Conservation (phyloP, 2,113 vertebrate species). For the Oxyura jamaicensis region DNA sequence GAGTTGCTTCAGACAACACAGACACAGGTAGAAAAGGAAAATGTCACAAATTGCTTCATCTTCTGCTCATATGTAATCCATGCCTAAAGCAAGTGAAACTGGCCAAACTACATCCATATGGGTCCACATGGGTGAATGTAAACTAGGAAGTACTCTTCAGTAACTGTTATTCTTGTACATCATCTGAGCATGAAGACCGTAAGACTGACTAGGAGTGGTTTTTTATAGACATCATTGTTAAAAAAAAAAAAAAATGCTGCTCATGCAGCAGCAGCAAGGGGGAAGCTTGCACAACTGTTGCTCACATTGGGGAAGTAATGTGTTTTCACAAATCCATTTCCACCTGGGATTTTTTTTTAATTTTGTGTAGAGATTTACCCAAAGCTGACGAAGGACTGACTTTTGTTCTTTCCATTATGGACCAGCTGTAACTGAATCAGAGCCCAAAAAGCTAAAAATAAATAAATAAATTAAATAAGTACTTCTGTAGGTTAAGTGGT, state of each 20-base stretch:
- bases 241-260: background rate
- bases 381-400: background rate
- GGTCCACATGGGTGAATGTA: background rate
- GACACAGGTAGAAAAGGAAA: background rate
- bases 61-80: background rate
- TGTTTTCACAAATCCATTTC: background rate
- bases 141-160: background rate
- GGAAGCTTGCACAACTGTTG: background rate
- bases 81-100: background rate
- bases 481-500: slow-evolving; percentile 7
- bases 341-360: background rate
- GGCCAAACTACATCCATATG: background rate
- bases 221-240: background rate
- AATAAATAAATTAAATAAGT: background rate
- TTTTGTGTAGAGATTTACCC: background rate
- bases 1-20: background rate
- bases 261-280: background rate
- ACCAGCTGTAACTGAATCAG: background rate
- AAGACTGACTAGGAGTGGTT: background rate
- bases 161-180: background rate
- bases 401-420: background rate
- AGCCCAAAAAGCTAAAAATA: slow-evolving; percentile 10
- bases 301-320: background rate
- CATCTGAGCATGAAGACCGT: background rate
- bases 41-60: rapidly evolving